Evolutionary conservation across 64 coral and sea anemone genomes (phyloP).

Genomic region (Pachyseris speciosa): DNA sequence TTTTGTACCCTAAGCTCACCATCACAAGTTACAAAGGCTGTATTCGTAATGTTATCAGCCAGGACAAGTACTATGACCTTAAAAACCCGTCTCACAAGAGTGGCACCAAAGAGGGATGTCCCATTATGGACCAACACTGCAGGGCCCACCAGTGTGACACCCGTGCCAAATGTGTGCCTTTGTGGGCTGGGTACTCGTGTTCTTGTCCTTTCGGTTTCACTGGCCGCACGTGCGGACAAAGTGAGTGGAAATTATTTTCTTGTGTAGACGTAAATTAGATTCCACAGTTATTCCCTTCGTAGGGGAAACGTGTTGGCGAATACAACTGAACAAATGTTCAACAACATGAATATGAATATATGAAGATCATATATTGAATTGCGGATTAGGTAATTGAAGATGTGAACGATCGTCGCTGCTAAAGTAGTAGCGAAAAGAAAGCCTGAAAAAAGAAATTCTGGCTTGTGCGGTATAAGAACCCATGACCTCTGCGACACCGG

Average conservation of each 20-base stretch:
- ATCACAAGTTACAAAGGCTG: slow-evolving; percentile 82
- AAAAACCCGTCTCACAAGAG: slow-evolving; percentile 40
- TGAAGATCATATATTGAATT: too few relatives aligned
- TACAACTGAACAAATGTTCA: too few relatives aligned
- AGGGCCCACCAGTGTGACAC: slow-evolving; percentile 49
- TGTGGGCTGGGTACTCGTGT: slow-evolving; percentile 78
- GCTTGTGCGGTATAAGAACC: too few relatives aligned
- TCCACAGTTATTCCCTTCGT: not conserved
- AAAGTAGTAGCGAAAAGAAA: too few relatives aligned
- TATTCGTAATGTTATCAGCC: slow-evolving; percentile 89
- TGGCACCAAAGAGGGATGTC: slow-evolving; percentile 80
- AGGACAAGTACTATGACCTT: slow-evolving; percentile 63
- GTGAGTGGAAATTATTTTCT: slow-evolving; percentile 38
- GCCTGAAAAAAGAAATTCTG: too few relatives aligned
- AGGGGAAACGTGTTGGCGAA: too few relatives aligned
- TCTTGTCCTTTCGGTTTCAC: slow-evolving; percentile 43
- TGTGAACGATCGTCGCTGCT: too few relatives aligned
- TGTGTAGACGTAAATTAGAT: not conserved
- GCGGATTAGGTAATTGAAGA: too few relatives aligned
- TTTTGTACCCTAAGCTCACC: slow-evolving; percentile 69
- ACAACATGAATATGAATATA: too few relatives aligned
- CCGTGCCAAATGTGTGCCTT: slow-evolving; percentile 70
- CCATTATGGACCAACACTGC: slow-evolving; percentile 90
- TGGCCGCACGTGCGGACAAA: slow-evolving; percentile 32
- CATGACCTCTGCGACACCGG: too few relatives aligned